Percentiles rank a stretch among this genome's conserved stretches.
These are phyloP conservation scores for Arbacia lixula DNA, from an alignment of 53 echinoderm and acorn worm genomes.

Conservation along the genomic window DNA sequence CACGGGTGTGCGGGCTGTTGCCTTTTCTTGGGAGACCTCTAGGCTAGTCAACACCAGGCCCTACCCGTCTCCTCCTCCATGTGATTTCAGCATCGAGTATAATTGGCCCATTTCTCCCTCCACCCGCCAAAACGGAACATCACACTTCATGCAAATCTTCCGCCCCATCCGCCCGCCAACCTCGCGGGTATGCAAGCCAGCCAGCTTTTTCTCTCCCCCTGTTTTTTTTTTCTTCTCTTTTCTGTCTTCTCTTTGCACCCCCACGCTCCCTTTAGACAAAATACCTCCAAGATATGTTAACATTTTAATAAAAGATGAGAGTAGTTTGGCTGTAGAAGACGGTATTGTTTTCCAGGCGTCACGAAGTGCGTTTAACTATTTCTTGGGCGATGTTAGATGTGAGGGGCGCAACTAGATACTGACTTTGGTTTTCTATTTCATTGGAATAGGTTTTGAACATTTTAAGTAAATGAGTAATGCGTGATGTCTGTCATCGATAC, in stretches of 20 bases:
- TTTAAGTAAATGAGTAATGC: background rate
- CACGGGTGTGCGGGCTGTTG: constrained; percentile 10
- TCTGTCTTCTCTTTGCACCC: background rate
- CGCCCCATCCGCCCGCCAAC: constrained; percentile 8
- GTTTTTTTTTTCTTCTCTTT: no score
- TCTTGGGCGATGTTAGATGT: background rate
- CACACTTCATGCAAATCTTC: constrained; percentile 26
- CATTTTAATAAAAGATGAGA: constrained; percentile 50
- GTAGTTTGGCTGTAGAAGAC: background rate
- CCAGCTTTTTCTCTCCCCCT: no score
- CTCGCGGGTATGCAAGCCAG: constrained; percentile 15
- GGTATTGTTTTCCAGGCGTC: constrained; percentile 23
- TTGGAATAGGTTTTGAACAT: background rate
- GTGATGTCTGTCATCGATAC: constrained; percentile 19
- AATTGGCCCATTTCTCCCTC: constrained; percentile 61
- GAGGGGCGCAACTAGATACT: background rate
- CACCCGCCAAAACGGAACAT: no score
- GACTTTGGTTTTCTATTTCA: constrained; percentile 8
- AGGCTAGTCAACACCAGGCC: constrained; percentile 26
- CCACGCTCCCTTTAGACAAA: background rate
- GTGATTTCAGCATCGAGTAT: constrained; percentile 53
- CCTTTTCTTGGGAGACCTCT: background rate
- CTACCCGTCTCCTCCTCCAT: background rate
- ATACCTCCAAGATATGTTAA: constrained; percentile 18
- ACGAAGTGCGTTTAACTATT: constrained; percentile 20